Base-by-base conservation (phyloP, 53 echinoderm and acorn worm genomes). In the Patiria pectinifera region DNA sequence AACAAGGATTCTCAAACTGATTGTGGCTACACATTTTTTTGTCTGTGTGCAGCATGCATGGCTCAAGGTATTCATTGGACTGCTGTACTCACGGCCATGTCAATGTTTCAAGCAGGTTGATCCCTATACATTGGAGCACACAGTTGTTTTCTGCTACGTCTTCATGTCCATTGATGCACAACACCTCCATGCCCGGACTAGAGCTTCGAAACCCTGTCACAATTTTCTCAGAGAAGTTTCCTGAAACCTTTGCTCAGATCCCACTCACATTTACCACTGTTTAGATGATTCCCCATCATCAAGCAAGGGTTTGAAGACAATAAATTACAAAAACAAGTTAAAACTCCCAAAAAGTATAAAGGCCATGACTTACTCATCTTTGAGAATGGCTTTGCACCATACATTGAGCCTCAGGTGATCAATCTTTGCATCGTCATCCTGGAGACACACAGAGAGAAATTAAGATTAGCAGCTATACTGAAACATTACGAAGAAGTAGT, bases 321-420 rank as follows among this genome's bases (percentile, higher is more conserved):
- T 12, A 35, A 48, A 78, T 45, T 62, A 19, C n/a, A 35, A 14
- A 62, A 24, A 44, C 13, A 44, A 24, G 19, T 10, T 69, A 81
- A 59, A 4, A 76, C 21, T 24, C 24, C 45, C 47, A 71, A 16
- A 16, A 85, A 76, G 14, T 14, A 7, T n/a, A 86, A 1, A 58
- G 7, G 8, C 5, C 11, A 22, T 70, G 45, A 94, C 96, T 96
- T 91, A 98, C 98, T 94, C 93, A 83, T 98, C 95, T 91, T 91
- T 94, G 21, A 94, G 84, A 23, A 98, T 96, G 18, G 95, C 98
- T 93, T 91, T 93, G 69, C 92, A 95, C 98, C 98, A 98, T 16
- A 98, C 95, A 63, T 91, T 94, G 61, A 95, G 83, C 53, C 72
- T 91, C 47, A 95, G 90, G 11, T 76, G 79, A 13, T 69, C 53